Conservation (phyloP, 92 coral and sea anemone genomes). For the Epizoanthus fatuus region DNA sequence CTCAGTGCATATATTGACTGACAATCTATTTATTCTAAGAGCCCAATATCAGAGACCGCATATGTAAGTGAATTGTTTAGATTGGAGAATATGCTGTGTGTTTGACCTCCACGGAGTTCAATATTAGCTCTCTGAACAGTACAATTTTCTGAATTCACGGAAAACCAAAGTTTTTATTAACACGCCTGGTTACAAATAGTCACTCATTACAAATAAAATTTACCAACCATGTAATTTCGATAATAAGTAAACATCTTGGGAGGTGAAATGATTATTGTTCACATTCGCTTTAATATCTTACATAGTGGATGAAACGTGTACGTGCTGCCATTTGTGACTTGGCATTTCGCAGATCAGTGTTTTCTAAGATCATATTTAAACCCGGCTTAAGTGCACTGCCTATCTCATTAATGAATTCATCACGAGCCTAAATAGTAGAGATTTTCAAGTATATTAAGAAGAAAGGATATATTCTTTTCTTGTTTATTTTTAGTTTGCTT, state of each 20-base stretch:
- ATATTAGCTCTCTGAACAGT: conserved; percentile 15
- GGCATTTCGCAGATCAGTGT: no score
- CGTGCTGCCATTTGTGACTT: no score
- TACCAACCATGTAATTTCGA: neutral
- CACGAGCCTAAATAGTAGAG: neutral
- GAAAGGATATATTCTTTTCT: no score
- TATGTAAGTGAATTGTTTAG: conserved; percentile 40
- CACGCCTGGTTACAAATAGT: neutral
- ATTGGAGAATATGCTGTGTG: conserved; percentile 17
- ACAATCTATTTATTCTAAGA: conserved; percentile 32
- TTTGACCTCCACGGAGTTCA: conserved; percentile 26
- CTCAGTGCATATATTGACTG: neutral
- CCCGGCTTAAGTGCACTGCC: conserved; percentile 2
- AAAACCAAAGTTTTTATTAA: conserved; percentile 13
- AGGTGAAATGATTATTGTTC: no score
- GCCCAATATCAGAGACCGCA: conserved; percentile 35
- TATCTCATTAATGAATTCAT: neutral
- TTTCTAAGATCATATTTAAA: conserved; percentile 15
- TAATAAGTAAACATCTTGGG: neutral
- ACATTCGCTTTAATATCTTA: no score
- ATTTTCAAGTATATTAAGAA: no score
- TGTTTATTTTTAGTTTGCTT: no score
- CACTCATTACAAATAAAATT: conserved; percentile 4
- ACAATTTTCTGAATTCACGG: conserved; percentile 16
- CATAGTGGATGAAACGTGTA: conserved; percentile 7